These are phyloP conservation scores for Dipodomys stephensi DNA, from an alignment of 2,113 vertebrate species.

Conservation along the genomic window DNA sequence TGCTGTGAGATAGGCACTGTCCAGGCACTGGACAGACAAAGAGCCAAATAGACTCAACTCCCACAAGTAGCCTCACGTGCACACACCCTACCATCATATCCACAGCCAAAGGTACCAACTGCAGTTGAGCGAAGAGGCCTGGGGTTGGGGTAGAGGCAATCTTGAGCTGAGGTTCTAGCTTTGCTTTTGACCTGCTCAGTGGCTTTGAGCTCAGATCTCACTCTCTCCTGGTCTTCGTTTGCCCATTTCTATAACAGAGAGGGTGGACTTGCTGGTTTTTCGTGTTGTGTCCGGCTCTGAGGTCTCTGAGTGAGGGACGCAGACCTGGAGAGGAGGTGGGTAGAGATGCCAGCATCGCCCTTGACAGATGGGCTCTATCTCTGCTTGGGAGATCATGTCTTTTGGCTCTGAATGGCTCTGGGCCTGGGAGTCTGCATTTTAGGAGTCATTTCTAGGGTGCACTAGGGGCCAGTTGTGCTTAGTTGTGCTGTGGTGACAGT, in stretches of 20 bases:
- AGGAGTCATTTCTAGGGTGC: not conserved
- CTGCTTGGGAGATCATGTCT: not conserved
- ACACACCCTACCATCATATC: not conserved
- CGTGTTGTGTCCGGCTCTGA: not conserved
- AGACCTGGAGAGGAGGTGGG: not conserved
- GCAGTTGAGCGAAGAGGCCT: not conserved
- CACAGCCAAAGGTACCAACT: not conserved
- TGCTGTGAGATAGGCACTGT: not conserved
- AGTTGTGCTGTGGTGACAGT: not conserved
- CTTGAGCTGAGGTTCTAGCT: not conserved
- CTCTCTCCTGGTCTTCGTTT: not conserved
- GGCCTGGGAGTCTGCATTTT: not conserved
- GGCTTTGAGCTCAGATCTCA: not conserved
- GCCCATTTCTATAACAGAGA: not conserved
- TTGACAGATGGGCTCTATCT: not conserved
- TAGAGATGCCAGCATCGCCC: not conserved
- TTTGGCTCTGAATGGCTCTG: not conserved
- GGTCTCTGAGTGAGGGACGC: not conserved
- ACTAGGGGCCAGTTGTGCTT: not conserved
- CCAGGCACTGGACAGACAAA: not conserved
- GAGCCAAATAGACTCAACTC: not conserved
- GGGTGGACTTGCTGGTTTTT: slow-evolving; percentile 7
- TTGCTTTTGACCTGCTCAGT: not conserved
- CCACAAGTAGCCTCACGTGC: not conserved
- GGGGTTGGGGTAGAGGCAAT: not conserved